A percentile compares a stretch with the other conserved stretches of the same genome.
phyloP scores from a whole-genome alignment of 2,888 invertebrate genomes.

The Rhamnusium bicolor region DNA sequence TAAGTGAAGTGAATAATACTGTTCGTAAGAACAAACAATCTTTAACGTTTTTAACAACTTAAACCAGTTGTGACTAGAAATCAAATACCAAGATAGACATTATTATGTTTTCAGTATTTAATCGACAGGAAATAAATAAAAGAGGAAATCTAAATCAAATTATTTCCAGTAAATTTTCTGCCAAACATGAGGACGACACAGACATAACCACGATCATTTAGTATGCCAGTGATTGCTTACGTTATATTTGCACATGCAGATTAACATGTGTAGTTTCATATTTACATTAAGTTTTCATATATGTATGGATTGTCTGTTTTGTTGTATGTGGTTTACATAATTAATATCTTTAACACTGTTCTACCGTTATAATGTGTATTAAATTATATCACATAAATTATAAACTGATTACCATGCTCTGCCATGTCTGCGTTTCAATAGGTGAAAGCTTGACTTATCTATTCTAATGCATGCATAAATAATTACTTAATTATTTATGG shows the following conservation, averaged over 20 bases:
- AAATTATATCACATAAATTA: constrained; percentile 12
- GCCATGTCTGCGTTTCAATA: neutral
- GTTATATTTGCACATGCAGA: neutral
- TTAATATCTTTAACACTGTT: neutral
- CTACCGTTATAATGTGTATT: constrained; percentile 2
- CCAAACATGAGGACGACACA: no score
- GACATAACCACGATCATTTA: no score
- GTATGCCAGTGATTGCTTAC: neutral
- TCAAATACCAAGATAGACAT: no score
- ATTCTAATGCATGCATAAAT: neutral
- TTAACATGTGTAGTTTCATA: neutral
- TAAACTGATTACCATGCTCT: neutral
- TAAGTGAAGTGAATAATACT: no score
- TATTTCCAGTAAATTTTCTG: no score
- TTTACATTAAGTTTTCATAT: neutral
- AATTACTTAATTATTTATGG: neutral
- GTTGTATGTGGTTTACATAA: constrained; percentile 3
- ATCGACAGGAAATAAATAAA: no score
- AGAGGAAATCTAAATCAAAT: no score
- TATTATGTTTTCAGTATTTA: no score
- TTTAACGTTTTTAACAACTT: no score
- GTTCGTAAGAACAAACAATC: no score
- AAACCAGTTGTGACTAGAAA: no score
- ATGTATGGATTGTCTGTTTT: neutral
- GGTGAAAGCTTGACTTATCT: neutral